Conservation (phyloP, 2,113 vertebrate genomes). For the Paracanthobrama guichenoti region DNA sequence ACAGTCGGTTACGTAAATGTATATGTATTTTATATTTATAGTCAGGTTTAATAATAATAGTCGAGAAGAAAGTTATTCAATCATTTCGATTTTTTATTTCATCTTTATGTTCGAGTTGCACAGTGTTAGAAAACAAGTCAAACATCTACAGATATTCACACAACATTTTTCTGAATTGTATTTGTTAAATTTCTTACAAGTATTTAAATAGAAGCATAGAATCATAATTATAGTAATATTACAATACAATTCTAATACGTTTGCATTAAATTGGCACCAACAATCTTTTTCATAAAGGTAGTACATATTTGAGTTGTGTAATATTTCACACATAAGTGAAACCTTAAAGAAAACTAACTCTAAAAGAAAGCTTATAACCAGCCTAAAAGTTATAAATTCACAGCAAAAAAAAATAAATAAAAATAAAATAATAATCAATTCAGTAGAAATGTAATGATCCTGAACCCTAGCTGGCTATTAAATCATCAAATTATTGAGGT, state of each 20-base stretch:
- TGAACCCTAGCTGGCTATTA: background rate
- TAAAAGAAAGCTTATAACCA: background rate
- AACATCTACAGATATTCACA: background rate
- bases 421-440: too few relatives aligned
- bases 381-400: conserved; percentile 15
- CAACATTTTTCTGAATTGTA: background rate
- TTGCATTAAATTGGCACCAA: background rate
- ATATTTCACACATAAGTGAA: background rate
- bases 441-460: background rate
- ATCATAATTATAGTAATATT: background rate
- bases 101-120: background rate
- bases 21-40: background rate
- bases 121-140: background rate
- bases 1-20: background rate
- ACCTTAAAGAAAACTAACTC: background rate
- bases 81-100: background rate
- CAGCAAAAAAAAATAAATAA: background rate
- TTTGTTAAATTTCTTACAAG: background rate
- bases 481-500: background rate
- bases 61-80: background rate
- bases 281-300: background rate
- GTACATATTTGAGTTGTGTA: background rate
- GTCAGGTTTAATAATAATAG: background rate
- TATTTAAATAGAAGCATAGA: background rate
- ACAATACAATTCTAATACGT: background rate